phyloP scores from a whole-genome alignment of 2,113 vertebrate genomes.

The Cathartes aura region DNA sequence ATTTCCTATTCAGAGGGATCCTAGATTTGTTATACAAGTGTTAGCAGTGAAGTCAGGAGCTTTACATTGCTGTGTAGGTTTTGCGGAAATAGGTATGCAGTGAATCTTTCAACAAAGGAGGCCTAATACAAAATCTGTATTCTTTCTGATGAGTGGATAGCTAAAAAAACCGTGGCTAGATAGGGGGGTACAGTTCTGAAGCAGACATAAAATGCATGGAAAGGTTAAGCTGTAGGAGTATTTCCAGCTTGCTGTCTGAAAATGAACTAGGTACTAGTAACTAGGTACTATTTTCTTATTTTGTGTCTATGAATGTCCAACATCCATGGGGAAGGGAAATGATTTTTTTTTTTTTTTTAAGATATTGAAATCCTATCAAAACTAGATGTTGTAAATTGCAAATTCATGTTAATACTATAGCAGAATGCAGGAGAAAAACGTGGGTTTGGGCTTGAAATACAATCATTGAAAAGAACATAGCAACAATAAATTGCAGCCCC shows the following conservation, averaged over 20 bases:
- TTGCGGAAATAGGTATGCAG: not conserved
- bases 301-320: not conserved
- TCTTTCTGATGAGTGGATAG: not conserved
- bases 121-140: not conserved
- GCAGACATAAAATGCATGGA: not conserved
- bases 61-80: not conserved
- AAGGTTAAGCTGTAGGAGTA: not conserved
- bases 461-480: rapidly evolving
- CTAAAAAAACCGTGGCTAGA: not conserved
- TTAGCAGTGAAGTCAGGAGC: not conserved
- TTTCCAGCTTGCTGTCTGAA: not conserved
- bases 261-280: not conserved
- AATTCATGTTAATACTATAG: not conserved
- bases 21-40: not conserved
- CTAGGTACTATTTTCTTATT: not conserved
- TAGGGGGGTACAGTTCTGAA: not conserved
- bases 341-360: too few species aligned
- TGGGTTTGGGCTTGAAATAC: not conserved
- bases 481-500: not conserved
- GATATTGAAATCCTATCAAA: not conserved
- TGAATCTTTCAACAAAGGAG: not conserved
- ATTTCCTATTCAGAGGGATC: not conserved
- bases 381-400: not conserved
- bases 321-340: not conserved
- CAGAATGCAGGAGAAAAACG: not conserved